Percentiles rank a stretch among this genome's conserved stretches.
Evolutionary conservation across 2,113 vertebrate species (phyloP).

Genomic region (Leptobrachium ailaonicum): DNA sequence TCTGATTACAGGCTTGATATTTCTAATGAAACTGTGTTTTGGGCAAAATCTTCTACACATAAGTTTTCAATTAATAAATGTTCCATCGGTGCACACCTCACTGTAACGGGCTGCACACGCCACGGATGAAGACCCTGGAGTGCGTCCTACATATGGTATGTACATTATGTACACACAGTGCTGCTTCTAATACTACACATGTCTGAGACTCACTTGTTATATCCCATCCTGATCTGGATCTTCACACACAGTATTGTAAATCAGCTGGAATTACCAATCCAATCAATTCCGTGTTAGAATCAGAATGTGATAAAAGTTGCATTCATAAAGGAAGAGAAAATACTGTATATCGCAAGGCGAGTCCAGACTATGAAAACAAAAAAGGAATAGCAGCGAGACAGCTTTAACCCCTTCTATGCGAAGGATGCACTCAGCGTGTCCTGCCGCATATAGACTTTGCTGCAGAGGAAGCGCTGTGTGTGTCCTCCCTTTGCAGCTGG

Average conservation of each 20-base stretch:
- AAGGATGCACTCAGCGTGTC: too few species aligned
- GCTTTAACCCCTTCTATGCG: background rate
- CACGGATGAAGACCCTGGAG: too few species aligned
- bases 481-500: too few species aligned
- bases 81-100: too few species aligned
- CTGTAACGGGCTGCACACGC: too few species aligned
- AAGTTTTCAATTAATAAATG: too few species aligned
- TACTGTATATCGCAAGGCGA: background rate
- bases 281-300: constrained; percentile 26
- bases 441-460: too few species aligned
- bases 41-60: too few species aligned
- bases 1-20: too few species aligned
- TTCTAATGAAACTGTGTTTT: too few species aligned
- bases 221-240: constrained; percentile 37
- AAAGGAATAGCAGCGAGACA: constrained; percentile 6
- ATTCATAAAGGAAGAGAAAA: constrained; percentile 32
- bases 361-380: constrained; percentile 2
- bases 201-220: constrained; percentile 20
- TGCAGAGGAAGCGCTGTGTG: too few species aligned
- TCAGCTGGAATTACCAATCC: constrained; percentile 34
- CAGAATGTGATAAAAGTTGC: constrained; percentile 31
- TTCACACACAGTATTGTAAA: constrained; percentile 28
- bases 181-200: constrained; percentile 19
- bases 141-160: too few species aligned
- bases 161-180: background rate